Evolutionary conservation across 2,888 invertebrate species (phyloP), one percentile per base, ranked within the genome.

Genomic region (Pammene aurita): DNA sequence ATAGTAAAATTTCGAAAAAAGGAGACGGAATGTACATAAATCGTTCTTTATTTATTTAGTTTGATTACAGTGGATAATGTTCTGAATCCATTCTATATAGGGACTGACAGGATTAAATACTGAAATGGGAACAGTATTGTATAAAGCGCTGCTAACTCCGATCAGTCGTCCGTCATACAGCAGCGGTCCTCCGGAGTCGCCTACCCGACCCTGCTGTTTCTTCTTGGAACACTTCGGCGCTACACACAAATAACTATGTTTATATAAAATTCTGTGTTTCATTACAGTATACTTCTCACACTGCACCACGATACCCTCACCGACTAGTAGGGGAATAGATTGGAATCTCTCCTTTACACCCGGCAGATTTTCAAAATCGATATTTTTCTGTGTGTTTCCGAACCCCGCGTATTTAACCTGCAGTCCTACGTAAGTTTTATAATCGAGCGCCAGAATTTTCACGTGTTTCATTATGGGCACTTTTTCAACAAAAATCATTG

Each of bases 131-230:
- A 2, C 0, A 2, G 0, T 0, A 2, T 0, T 0, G 2, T 6
- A 9, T 7, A 9, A 11, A 5, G 7, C n/a, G 1, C 16, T n/a
- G 38, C 9, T 9, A 10, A 56, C 38, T 5, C 56, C 56, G 5
- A 38, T 16, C 11, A 56, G 0, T 16, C 38, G 14, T 0, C 56
- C 56, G 5, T 56, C 38, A 5, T 56, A 56, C 56, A 56, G 14
- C 56, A 56, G 38, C 11, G 56, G 57, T 4, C 57, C 42, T 42
- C 57, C 57, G 5, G 57, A 57, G 26, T 57, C 57, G n/a, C 58
- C 58, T n/a, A 4, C 13, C 1, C 58, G 58, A 10, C 2, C 7
- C 42, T 7, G n/a, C n/a, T n/a, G n/a, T n/a, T n/a, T n/a, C n/a
- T n/a, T n/a, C n/a, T n/a, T n/a, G n/a, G n/a, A n/a, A n/a, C n/a